Evolutionary conservation across 2,113 vertebrate genomes (phyloP).

Genomic region (Amazona vittata): DNA sequence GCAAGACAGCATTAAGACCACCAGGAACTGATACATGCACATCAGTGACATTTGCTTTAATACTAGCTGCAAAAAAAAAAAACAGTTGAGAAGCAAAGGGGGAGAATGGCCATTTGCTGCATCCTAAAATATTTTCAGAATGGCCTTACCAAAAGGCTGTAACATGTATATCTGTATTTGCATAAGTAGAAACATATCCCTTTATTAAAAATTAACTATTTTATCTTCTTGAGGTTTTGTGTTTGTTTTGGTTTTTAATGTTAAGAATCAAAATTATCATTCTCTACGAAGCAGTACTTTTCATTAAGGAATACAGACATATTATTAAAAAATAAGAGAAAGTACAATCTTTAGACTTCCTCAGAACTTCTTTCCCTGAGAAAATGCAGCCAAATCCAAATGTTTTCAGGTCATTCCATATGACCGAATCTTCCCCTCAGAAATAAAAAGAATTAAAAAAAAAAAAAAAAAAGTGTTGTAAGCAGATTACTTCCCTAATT

Average conservation of each 20-base stretch:
- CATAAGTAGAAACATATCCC: neutral
- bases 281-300: neutral
- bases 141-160: neutral
- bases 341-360: neutral
- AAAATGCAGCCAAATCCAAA: neutral
- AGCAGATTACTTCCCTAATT: neutral
- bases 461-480: neutral
- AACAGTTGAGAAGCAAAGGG: neutral
- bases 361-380: neutral
- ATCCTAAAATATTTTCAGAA: neutral
- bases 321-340: neutral
- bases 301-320: neutral
- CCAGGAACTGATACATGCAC: neutral
- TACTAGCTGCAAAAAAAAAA: neutral
- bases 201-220: neutral
- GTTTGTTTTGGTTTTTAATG: accelerated
- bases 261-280: neutral
- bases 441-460: neutral
- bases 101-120: neutral
- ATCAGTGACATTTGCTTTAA: neutral
- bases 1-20: neutral
- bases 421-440: neutral
- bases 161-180: neutral
- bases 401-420: neutral
- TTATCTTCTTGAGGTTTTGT: neutral